Evolutionary conservation across 2,113 vertebrate genomes (phyloP).

Genomic region (Lichenostomus cassidix): DNA sequence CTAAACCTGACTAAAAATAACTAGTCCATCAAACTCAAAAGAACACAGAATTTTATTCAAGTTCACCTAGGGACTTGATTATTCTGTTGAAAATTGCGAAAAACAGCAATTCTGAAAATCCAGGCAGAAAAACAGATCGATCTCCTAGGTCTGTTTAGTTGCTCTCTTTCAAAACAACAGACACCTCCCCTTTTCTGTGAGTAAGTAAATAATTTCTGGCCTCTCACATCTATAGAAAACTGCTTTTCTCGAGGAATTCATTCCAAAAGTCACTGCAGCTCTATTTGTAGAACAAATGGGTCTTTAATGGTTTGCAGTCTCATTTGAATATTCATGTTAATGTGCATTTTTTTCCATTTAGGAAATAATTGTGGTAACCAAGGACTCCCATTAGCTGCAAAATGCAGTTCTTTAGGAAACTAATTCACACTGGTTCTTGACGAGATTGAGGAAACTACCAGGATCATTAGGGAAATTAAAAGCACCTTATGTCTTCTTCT

Average conservation of each 20-base stretch:
- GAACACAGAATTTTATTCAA: not conserved
- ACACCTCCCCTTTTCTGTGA: not conserved
- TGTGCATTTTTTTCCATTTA: conserved; percentile 40
- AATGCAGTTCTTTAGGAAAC: not conserved
- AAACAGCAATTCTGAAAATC: not conserved
- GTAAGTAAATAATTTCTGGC: not conserved
- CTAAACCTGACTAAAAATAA: conserved; percentile 58
- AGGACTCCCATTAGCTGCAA: conserved; percentile 1
- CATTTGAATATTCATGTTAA: conserved; percentile 44
- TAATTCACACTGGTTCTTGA: conserved; percentile 13
- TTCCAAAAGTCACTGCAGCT: not conserved
- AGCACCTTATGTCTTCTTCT: not conserved
- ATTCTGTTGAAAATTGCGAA: not conserved
- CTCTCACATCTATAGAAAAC: not conserved
- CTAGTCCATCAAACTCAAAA: conserved; percentile 32
- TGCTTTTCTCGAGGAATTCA: not conserved
- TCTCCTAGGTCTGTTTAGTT: not conserved
- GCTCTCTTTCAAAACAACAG: not conserved
- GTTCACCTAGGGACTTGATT: conserved; percentile 25
- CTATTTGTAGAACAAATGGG: conserved; percentile 46
- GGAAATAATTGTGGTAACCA: conserved; percentile 40
- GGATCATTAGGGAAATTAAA: not conserved
- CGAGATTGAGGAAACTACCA: not conserved
- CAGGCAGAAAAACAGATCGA: not conserved
- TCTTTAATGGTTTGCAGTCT: conserved; percentile 17